Evolutionary conservation across 1,140 invertebrate genomes (phyloP), one percentile per base, ranked within the genome.

Genomic region (Thaumetopoea pityocampa): DNA sequence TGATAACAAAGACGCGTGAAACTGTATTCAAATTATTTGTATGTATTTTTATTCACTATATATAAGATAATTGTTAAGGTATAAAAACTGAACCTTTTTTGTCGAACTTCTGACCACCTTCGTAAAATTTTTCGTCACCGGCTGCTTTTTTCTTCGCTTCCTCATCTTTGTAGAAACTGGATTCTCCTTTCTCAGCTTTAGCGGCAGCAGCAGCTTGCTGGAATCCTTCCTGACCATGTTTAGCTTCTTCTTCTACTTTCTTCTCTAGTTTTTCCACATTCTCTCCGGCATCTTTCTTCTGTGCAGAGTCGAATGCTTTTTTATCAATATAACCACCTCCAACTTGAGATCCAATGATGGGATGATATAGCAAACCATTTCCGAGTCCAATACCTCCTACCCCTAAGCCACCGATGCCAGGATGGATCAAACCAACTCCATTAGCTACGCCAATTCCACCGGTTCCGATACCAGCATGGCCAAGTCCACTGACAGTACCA

Each of bases 61-160:
- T 19, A 30, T 20, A 15, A 18, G 7, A 18, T 27, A 7, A 33
- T 19, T 2, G 7, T 27, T 28, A 16, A 14, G 4, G 19, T 33
- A 19, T 28, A 17, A 23, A 33, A 18, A 57, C 45, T 61, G 20
- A 74, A 87, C 88, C 88, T 51, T 87, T 66, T 62, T 89, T 86
- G 51, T 88, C 85, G 41, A 83, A 76, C 41, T 86, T 85, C 40
- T 87, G 79, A 17, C 71, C 86, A 27, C 88, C 88, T 51, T 85
- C 65, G 49, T 88, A 89, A 27, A 70, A 67, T 58, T 88, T 88
- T 36, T 86, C 87, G 65, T 89, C 87, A 30, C 86, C 87, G 1
- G 77, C 73, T 2, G 85, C 65, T 67, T 89, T 89, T 44, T 88
- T 88, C 37, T 81, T 87, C 1, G 86, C 88, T 47, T 85, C 77